These are phyloP conservation scores for Tubiluchus corallicola DNA, from an alignment of 2,888 invertebrate genomes.

Conservation along the genomic window DNA sequence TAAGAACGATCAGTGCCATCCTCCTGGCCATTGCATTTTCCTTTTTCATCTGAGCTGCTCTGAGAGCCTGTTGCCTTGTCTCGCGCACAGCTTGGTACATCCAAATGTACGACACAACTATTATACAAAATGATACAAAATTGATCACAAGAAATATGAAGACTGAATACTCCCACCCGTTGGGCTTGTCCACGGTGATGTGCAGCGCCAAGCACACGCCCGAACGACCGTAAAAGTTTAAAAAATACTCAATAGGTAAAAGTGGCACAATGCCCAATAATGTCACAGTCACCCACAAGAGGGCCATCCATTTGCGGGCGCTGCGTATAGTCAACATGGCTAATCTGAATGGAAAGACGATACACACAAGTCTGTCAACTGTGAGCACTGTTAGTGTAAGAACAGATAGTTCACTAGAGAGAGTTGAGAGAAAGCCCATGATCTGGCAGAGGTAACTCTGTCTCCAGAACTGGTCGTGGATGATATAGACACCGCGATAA, in stretches of 20 bases:
- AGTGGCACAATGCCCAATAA: constrained; percentile 20
- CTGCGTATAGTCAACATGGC: constrained; percentile 20
- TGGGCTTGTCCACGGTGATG: constrained; percentile 33
- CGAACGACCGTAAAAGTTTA: constrained; percentile 34
- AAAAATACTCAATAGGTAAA: constrained; percentile 24
- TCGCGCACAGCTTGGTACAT: constrained; percentile 34
- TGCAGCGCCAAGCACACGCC: constrained; percentile 36
- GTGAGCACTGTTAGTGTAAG: no score
- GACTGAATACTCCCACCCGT: constrained; percentile 36
- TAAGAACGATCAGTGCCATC: constrained; percentile 35
- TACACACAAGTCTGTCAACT: no score
- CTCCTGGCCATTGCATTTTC: constrained; percentile 33
- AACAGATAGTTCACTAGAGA: constrained; percentile 18
- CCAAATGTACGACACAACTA: constrained; percentile 33
- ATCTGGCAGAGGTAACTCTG: constrained; percentile 23
- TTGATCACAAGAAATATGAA: constrained; percentile 35
- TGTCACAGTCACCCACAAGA: constrained; percentile 21
- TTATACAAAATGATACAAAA: constrained; percentile 31
- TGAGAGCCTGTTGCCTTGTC: constrained; percentile 30
- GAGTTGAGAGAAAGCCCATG: constrained; percentile 28
- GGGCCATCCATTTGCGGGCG: constrained; percentile 20
- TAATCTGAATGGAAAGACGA: no score
- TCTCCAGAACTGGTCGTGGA: constrained; percentile 25
- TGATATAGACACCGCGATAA: constrained; percentile 32
- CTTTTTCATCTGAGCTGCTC: constrained; percentile 23